Evolutionary conservation across 2,113 vertebrate genomes (phyloP), one percentile per base, ranked within the genome.

Genomic region (Engystomops pustulosus): DNA sequence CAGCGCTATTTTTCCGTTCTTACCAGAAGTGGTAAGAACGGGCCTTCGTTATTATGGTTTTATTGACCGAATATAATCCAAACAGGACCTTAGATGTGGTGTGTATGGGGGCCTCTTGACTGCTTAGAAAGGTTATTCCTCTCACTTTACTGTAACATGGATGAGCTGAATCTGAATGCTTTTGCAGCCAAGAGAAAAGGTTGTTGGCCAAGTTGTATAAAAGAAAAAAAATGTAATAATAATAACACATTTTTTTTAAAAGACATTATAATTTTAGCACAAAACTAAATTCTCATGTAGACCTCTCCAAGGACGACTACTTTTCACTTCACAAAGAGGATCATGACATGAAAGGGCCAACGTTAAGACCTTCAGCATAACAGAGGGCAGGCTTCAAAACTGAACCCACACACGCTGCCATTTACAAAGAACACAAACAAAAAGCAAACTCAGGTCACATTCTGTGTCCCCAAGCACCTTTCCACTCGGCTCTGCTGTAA

Each of bases 381-480:
- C 77, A 62, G 77, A 79, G 30, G 38, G 15, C 45, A 58, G 11
- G 45, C 36, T 80, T 65, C 58, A 80, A 65, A 45, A 80, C 58
- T 67, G 58, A 80, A 80, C 51, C 47, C 78, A 79, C 41, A 79
- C 55, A 65, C 41, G 62, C 78, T 67, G 25, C 38, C 38, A 67
- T 38, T 62, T 62, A 32, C 1, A 79, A 79, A 65, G 51, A 67
- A 45, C 77, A 65, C 75, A 78, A 78, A 78, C 75, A 78, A 38
- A 60, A 80, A 80, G 78, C 78, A 80, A 80, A 80, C 38, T 80
- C 30, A 81, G 60, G 79, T 81, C 47, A 55, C 30, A 36, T 20
- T 23, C 6, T 60, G 71, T 44, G 58, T 60, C 41, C 45, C 70
- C 30, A 34, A 83, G 55, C 53, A 76, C 81, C 81, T 83, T 76